Evolutionary conservation across 2,797 vertebrate genomes (phyloP), one percentile per base, ranked within the genome.

Genomic region (Phataginus tricuspis): DNA sequence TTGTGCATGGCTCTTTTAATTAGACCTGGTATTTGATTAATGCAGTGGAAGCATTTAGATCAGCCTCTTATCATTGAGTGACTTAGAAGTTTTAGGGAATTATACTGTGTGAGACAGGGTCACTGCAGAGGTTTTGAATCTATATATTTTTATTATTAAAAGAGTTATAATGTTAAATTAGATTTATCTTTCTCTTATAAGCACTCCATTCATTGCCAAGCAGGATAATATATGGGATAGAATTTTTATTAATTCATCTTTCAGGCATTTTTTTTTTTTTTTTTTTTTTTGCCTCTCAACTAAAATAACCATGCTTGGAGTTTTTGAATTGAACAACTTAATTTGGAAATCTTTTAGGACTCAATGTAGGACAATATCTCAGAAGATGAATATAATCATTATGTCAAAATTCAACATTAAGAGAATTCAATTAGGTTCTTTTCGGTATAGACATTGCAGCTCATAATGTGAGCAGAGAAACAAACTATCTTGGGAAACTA

Each of bases 11-110:
- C 99, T 99, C 99, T 99, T 99, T 99, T 99, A 99, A 99, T 99
- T 99, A 99, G 99, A 99, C 99, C 99, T 99, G 99, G 99, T 99
- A 99, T 99, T 99, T 99, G 99, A 99, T 99, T 99, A 99, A 99
- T 99, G 99, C 99, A 99, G 98, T 99, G 99, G 99, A 99, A 99
- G 99, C 99, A 96, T 99, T 99, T 99, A 99, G 99, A 99, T 99
- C 99, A 98, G 99, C 99, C 99, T 99, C 99, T 99, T 99, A 99
- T 99, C 99, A 99, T 99, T 99, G 99, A 99, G 99, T 99, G 99
- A 99, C 99, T 99, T 99, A 99, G 99, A 99, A 98, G 97, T 99
- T 99, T 99, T 99, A 98, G 98, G 99, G 98, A 99, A 99, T 99
- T 99, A 99, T 99, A 99, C 98, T 99, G 98, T 99, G 99, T 98